A percentile compares a stretch with the other conserved stretches of the same genome.
Conservation (phyloP, 2,888 invertebrate genomes). For the Allolobophora icterica region DNA sequence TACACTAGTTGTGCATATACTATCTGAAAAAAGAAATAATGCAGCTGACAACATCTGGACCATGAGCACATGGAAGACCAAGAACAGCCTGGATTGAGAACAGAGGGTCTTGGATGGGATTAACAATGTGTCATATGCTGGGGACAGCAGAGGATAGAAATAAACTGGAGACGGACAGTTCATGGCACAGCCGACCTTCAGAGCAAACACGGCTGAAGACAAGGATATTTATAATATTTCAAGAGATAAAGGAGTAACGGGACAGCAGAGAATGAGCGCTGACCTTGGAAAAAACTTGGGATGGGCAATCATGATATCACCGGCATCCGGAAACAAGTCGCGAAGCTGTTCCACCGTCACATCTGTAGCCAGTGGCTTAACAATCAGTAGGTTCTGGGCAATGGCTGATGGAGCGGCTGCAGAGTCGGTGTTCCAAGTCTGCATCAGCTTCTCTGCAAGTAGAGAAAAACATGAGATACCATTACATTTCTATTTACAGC, state of each 20-base stretch:
- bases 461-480: neutral
- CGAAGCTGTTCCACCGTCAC: neutral
- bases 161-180: no score
- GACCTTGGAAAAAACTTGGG: conserved; percentile 1
- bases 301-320: conserved; percentile 1
- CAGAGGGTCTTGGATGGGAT: no score
- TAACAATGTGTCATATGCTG: no score
- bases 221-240: no score
- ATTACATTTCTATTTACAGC: neutral
- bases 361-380: neutral
- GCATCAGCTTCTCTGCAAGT: conserved; percentile 18
- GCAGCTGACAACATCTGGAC: no score
- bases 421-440: neutral
- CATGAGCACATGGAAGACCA: no score
- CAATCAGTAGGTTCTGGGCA: neutral
- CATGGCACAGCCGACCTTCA: no score
- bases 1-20: no score
- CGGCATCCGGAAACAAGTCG: neutral
- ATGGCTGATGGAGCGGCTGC: neutral
- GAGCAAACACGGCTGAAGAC: no score
- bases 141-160: no score
- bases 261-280: neutral
- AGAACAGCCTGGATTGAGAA: no score
- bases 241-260: neutral
- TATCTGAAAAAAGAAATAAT: no score